phyloP scores from a whole-genome alignment of 1,140 invertebrate species.

The Bemisia tabaci region DNA sequence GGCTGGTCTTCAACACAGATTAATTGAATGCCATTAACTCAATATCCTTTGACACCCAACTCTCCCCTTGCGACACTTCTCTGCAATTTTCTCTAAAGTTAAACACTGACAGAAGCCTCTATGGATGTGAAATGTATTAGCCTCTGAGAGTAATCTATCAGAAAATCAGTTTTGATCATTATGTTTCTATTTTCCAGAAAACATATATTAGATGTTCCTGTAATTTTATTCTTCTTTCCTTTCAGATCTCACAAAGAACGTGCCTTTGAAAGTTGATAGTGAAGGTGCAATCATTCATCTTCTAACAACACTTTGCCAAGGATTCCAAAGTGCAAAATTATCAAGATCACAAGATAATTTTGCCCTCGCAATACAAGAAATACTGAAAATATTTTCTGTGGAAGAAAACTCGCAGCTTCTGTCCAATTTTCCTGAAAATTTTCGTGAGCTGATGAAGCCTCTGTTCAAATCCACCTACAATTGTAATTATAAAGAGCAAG shows the following conservation, averaged over 20 bases:
- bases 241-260: constrained; percentile 11
- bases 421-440: constrained; percentile 17
- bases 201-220: no score
- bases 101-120: no score
- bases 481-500: constrained; percentile 6
- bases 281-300: constrained; percentile 49
- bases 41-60: no score
- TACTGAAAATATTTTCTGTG: constrained; percentile 51
- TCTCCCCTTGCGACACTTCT: no score
- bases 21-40: no score
- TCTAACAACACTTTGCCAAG: constrained; percentile 47
- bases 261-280: constrained; percentile 33
- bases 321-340: constrained; percentile 58
- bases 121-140: no score
- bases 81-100: no score
- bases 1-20: no score
- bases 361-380: constrained; percentile 60
- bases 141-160: no score
- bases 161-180: no score
- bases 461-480: constrained; percentile 13
- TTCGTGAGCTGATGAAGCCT: constrained; percentile 21
- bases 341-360: constrained; percentile 54
- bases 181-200: no score
- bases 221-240: background rate
- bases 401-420: constrained; percentile 33